Evolutionary conservation across 2,113 vertebrate species (phyloP).

Genomic region (Spizaetus ornatus): DNA sequence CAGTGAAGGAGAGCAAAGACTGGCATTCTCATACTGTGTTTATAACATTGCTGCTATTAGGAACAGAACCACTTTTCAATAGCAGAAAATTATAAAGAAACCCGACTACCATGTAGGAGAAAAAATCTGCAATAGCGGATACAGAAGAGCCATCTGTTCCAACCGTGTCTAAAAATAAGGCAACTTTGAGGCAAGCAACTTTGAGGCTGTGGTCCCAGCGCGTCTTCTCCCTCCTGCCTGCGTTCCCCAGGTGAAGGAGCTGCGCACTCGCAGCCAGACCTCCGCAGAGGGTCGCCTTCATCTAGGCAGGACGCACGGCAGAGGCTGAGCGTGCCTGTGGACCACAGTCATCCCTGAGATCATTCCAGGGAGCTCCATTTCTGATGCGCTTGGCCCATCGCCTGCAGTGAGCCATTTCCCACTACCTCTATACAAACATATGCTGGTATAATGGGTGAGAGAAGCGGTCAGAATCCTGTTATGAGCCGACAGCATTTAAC

Average conservation of each 20-base stretch:
- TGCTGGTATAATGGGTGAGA: fast-evolving
- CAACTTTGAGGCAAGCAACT: background rate
- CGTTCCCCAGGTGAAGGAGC: background rate
- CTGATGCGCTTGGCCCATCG: background rate
- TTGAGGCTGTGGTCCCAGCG: background rate
- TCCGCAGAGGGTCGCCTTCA: background rate
- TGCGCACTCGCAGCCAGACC: background rate
- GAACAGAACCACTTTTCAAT: background rate
- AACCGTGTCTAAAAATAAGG: background rate
- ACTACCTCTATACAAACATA: background rate
- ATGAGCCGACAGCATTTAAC: background rate
- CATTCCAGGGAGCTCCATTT: background rate
- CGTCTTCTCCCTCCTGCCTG: background rate
- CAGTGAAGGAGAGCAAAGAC: background rate
- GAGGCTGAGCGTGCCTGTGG: background rate
- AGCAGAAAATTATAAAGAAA: background rate
- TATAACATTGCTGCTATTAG: background rate
- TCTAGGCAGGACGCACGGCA: fast-evolving
- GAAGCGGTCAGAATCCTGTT: background rate
- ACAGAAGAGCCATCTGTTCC: constrained; percentile 29
- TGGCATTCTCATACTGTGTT: background rate
- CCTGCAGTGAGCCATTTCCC: background rate
- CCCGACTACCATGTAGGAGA: background rate
- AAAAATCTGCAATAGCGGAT: background rate
- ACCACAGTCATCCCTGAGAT: background rate